Evolutionary conservation across 2,113 vertebrate species (phyloP).

Genomic region (Reinhardtius hippoglossoides): DNA sequence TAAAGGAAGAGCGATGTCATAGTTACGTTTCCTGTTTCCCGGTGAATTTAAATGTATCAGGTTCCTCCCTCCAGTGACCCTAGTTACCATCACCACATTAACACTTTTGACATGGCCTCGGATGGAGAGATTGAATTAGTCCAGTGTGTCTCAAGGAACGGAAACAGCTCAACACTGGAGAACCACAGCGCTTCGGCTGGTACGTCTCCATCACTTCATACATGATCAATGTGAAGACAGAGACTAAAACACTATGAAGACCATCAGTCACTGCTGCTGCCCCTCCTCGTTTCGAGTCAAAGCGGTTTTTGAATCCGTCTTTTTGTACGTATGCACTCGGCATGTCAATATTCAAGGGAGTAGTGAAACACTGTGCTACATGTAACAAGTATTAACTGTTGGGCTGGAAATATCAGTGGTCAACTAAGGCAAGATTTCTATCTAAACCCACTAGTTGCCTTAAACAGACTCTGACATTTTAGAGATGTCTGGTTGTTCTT

Average conservation of each 20-base stretch:
- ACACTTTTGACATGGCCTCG: not conserved
- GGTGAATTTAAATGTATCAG: not conserved
- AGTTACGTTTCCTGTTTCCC: not conserved
- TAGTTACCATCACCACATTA: conserved; percentile 20
- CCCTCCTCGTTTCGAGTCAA: not conserved
- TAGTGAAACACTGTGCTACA: not conserved
- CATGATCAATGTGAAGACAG: not conserved
- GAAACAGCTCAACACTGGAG: not conserved
- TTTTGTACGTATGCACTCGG: conserved; percentile 1
- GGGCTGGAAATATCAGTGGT: conserved; percentile 25
- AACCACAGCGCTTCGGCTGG: not conserved
- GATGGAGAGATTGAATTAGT: not conserved
- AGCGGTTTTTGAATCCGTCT: not conserved
- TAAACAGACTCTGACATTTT: conserved; percentile 46
- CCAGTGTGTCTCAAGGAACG: not conserved
- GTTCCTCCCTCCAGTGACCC: conserved; percentile 5
- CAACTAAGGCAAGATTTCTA: conserved; percentile 22
- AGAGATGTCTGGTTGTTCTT: conserved; percentile 23
- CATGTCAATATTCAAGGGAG: conserved; percentile 17
- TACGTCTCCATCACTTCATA: not conserved
- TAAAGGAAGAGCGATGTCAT: not conserved
- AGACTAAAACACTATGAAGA: conserved; percentile 38
- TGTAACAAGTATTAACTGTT: conserved; percentile 23
- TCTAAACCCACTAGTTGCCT: conserved; percentile 60
- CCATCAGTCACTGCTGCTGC: not conserved